Evolutionary conservation across 1,140 invertebrate species (phyloP), one percentile per base, ranked within the genome.

Genomic region (Agraylea sexmaculata): DNA sequence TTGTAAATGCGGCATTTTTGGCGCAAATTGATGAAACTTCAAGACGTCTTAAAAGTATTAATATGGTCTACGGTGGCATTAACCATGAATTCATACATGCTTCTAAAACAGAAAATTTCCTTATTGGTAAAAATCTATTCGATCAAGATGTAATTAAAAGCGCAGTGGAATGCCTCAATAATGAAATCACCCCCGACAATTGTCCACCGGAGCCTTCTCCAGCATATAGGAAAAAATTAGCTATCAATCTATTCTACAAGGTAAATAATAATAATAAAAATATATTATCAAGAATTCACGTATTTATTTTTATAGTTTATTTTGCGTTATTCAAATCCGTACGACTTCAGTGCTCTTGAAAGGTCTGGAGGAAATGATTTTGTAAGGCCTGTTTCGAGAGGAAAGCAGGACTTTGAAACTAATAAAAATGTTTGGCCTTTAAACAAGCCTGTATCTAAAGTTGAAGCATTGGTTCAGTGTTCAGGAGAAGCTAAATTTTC

Each of bases 1-100:
- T 81, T 49, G 78, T 91, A 0, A 87, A 87, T 55, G 82, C 81
- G 8, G 86, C 78, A 5, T 88, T 91, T 54, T 60, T 77, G 0
- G 70, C 83, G 20, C 69, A 78, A 59, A 40, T 83, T 1, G 60
- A 75, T 16, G 50, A 39, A 23, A 46, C 40, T 36, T 58, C 55
- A 48, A 63, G 50, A 36, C 44, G 73, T 11, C 28, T 61, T 2
- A 52, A 61, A 19, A 62, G 58, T 15, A 69, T 72, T 1, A 69
- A 61, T n/a, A 67, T 80, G 11, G 61, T 70, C 11, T 64, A 66
- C 20, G 71, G 62, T 1, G 52, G 48, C 13, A 59, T 65, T 17
- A 44, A 37, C 4, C 28, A 19, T 6, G 49, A 70, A 10, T 87
- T 87, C 54, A 71, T 78, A 4, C 78, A 79, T 50, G 83, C 85